Conservation (phyloP, 2,888 invertebrate species). For the Melinaea marsaeus region DNA sequence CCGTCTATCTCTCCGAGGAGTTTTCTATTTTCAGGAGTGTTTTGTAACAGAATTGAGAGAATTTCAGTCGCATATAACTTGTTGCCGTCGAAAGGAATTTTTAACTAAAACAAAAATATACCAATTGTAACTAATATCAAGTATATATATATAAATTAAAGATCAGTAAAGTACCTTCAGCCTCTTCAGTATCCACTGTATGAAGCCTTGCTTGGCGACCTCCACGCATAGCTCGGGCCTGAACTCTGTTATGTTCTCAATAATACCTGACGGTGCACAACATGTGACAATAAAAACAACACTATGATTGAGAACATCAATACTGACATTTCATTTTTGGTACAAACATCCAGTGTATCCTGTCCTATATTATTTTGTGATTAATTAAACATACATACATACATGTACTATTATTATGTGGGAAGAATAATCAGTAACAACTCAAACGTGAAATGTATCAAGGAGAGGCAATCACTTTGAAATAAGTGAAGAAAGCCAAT, state of each 20-base stretch:
- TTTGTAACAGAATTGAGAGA: conserved; percentile 95
- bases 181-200: conserved; percentile 94
- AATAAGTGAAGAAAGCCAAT: too few species aligned
- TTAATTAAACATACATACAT: too few species aligned
- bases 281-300: too few species aligned
- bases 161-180: conserved; percentile 78
- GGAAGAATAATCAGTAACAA: too few species aligned
- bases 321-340: too few species aligned
- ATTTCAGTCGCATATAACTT: conserved; percentile 98
- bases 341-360: too few species aligned
- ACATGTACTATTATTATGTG: too few species aligned
- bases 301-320: too few species aligned
- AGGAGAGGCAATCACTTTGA: too few species aligned
- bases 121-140: neutral
- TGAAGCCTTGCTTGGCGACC: conserved; percentile 92
- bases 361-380: too few species aligned
- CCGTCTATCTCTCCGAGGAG: conserved; percentile 95
- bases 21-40: conserved; percentile 88
- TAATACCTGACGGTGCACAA: conserved; percentile 79
- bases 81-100: conserved; percentile 95
- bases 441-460: too few species aligned
- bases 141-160: neutral
- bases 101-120: conserved; percentile 62
- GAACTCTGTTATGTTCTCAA: conserved; percentile 97
- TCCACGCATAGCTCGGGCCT: conserved; percentile 89